phyloP scores from a whole-genome alignment of 1,140 invertebrate species.

The Saxidomus purpurata region DNA sequence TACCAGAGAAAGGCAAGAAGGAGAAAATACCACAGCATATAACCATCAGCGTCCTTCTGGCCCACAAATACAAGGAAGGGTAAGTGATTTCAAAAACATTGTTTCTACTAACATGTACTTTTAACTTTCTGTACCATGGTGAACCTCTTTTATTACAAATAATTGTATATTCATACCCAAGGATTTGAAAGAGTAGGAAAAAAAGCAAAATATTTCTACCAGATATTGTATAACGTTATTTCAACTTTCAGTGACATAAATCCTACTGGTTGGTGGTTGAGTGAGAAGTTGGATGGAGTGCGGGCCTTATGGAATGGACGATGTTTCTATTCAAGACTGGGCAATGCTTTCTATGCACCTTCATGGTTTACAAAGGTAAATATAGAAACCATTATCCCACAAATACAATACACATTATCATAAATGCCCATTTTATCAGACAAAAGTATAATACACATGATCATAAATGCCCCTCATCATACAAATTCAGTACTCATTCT shows the following conservation, averaged over 20 bases:
- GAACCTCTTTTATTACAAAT: too few relatives aligned
- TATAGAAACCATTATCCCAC: not conserved
- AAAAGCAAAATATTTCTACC: too few relatives aligned
- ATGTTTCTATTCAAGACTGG: slow-evolving; percentile 83
- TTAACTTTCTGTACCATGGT: too few relatives aligned
- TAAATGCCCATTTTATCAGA: too few relatives aligned
- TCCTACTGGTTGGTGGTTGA: slow-evolving; percentile 83
- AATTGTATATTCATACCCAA: too few relatives aligned
- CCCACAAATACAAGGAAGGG: slow-evolving; percentile 83
- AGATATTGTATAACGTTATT: too few relatives aligned
- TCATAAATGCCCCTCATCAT: too few relatives aligned
- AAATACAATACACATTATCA: too few relatives aligned
- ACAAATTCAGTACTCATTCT: too few relatives aligned
- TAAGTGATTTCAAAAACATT: slow-evolving; percentile 73
- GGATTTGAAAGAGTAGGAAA: too few relatives aligned
- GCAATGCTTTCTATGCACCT: slow-evolving; percentile 83
- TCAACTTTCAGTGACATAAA: slow-evolving; percentile 67
- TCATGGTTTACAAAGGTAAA: slow-evolving; percentile 74
- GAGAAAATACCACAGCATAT: slow-evolving; percentile 75
- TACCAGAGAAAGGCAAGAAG: slow-evolving; percentile 71
- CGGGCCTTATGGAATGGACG: slow-evolving; percentile 84
- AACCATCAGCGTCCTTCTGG: slow-evolving; percentile 77
- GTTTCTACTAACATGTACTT: too few relatives aligned
- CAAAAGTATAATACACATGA: too few relatives aligned
- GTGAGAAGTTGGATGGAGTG: slow-evolving; percentile 84